These are phyloP conservation scores for Bombyx huttoni DNA, from an alignment of 2,888 invertebrate species.

Conservation along the genomic window DNA sequence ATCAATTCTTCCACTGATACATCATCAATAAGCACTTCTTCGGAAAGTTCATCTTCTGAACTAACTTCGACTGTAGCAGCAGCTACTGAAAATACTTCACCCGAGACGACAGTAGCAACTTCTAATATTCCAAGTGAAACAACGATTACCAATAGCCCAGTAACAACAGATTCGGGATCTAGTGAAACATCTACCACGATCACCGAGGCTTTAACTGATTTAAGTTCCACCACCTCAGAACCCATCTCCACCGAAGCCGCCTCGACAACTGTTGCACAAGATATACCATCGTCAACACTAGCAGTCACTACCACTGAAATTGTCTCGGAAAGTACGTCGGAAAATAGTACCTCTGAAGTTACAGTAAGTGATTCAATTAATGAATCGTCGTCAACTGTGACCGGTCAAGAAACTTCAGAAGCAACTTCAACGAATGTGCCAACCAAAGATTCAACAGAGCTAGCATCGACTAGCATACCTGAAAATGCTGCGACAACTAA, in stretches of 20 bases:
- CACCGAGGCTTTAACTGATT: background rate
- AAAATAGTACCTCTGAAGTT: too few relatives aligned
- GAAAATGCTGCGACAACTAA: constrained; percentile 1
- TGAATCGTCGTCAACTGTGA: background rate
- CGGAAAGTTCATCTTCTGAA: background rate
- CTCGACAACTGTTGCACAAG: background rate
- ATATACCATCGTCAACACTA: constrained; percentile 4
- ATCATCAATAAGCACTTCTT: background rate
- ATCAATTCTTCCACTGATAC: too few relatives aligned
- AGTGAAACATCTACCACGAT: background rate
- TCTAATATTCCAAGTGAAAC: background rate
- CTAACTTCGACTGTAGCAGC: constrained; percentile 1
- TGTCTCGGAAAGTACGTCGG: too few relatives aligned
- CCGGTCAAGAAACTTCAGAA: background rate
- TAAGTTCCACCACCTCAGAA: background rate
- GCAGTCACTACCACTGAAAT: background rate
- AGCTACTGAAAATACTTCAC: constrained; percentile 4
- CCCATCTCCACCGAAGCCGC: constrained; percentile 5
- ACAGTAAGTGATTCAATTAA: background rate
- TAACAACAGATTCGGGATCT: background rate
- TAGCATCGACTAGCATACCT: background rate
- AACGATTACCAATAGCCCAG: constrained; percentile 4
- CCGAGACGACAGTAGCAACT: background rate
- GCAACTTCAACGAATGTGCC: background rate
- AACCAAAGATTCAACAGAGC: background rate